Percentiles rank a stretch among this genome's conserved stretches.
phyloP scores from a whole-genome alignment of 2,113 vertebrate species.

The Melanotaenia duboulayi region DNA sequence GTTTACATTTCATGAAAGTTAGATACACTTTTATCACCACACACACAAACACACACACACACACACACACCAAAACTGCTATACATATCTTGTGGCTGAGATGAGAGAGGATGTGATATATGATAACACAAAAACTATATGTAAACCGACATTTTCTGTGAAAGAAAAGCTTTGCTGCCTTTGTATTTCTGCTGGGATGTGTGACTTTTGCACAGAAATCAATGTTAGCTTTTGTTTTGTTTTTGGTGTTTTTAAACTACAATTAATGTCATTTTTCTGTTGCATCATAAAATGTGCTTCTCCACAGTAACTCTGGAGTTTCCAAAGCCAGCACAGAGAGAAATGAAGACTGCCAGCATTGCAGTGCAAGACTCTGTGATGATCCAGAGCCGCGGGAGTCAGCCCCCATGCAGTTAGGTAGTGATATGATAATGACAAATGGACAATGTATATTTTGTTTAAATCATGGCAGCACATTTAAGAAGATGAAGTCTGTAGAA shows the following conservation, averaged over 20 bases:
- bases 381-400: conserved; percentile 50
- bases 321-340: conserved; percentile 24
- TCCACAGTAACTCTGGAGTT: conserved; percentile 38
- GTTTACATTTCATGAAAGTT: neutral
- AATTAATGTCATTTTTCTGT: neutral
- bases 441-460: neutral
- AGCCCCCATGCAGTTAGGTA: conserved; percentile 61
- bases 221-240: neutral
- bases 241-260: neutral
- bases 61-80: neutral
- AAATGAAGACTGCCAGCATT: conserved; percentile 49
- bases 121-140: conserved; percentile 4
- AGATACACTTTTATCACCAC: neutral
- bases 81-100: conserved; percentile 29
- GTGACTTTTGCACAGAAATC: neutral
- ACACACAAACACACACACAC: no score
- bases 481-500: neutral
- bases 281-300: conserved; percentile 19
- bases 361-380: conserved; percentile 29
- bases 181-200: neutral
- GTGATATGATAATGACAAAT: neutral
- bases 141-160: neutral
- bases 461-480: neutral
- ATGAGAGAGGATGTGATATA: conserved; percentile 30
- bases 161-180: neutral